A percentile compares a stretch with the other conserved stretches of the same genome.
Conservation (phyloP, 1,140 invertebrate species). For the Drosophila pectinifera region DNA sequence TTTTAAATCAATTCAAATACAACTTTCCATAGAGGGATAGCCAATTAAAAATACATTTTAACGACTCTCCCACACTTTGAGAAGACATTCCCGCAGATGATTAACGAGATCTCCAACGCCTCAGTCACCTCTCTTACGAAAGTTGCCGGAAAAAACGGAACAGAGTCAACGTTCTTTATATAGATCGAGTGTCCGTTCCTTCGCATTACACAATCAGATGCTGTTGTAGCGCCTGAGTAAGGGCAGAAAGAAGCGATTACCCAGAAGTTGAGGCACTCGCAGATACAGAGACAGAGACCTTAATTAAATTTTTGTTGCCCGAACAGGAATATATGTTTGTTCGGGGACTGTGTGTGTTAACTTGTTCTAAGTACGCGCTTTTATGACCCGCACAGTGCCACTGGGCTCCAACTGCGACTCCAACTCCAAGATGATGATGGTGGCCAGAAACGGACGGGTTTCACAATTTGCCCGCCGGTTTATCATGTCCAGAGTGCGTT, state of each 20-base stretch:
- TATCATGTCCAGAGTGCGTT: conserved; percentile 67
- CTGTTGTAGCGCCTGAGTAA: conserved; percentile 43
- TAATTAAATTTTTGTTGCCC: conserved; percentile 70
- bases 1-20: too few species aligned
- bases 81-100: neutral
- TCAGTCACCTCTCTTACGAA: conserved; percentile 30
- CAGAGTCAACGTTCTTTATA: conserved; percentile 65
- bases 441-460: conserved; percentile 58
- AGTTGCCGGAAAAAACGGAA: conserved; percentile 8
- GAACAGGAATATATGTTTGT: conserved; percentile 49
- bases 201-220: conserved; percentile 60
- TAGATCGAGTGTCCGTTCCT: conserved; percentile 18
- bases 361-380: conserved; percentile 75
- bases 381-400: conserved; percentile 66
- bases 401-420: conserved; percentile 9
- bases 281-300: conserved; percentile 45
- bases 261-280: conserved; percentile 41
- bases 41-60: neutral
- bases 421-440: conserved; percentile 26
- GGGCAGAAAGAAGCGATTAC: conserved; percentile 37
- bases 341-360: conserved; percentile 55
- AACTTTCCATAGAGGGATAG: too few species aligned
- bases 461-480: conserved; percentile 63
- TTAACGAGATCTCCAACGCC: conserved; percentile 4
- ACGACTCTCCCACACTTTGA: conserved; percentile 1